Evolutionary conservation across 2,888 invertebrate species (phyloP), one percentile per base, ranked within the genome.

Genomic region (Drosophila anceps): DNA sequence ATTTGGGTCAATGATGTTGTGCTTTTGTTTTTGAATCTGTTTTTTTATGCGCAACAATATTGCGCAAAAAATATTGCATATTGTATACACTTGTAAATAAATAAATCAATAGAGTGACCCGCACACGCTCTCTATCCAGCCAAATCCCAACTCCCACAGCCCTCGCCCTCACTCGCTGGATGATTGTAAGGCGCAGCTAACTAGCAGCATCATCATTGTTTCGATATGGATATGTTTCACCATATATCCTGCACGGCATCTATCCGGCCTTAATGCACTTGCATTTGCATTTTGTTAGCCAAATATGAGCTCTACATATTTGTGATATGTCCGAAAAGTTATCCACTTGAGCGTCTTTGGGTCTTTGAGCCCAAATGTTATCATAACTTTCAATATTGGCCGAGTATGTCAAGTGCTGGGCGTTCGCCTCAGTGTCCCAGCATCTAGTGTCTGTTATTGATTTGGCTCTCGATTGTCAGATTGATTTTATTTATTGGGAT

Each of bases 1-100:
- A 79, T 77, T 77, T 81, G 69, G 78, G 79, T 81, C 81, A 77
- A 69, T 79, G 79, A 73, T 81, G 81, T 81, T 79, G 57, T 69
- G 81, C 62, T 77, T 67, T 61, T 64, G 69, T 68, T 79, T 76
- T 72, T 50, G 55, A 68, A 35, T 46, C 51, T 35, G 24, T 15
- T 37, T 18, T 37, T 24, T 51, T 51, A 24, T 70, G 31, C 33
- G 65, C 72, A 65, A 76, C 72, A 71, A 71, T 76, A 71, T 70
- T 68, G 68, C 54, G 50, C 33, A 58, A 67, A 58, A 72, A 73
- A 62, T 73, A 66, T 76, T 64, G 68, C 68, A 78, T 78, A 78
- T 78, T 78, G 63, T 46, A 76, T 64, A 59, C 37, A 46, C 41
- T 66, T 62, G 74, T 62, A 73, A 64, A 64, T 68, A 76, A 76